Conservation (phyloP, 2,888 invertebrate species). For the Anarsia innoxiella region DNA sequence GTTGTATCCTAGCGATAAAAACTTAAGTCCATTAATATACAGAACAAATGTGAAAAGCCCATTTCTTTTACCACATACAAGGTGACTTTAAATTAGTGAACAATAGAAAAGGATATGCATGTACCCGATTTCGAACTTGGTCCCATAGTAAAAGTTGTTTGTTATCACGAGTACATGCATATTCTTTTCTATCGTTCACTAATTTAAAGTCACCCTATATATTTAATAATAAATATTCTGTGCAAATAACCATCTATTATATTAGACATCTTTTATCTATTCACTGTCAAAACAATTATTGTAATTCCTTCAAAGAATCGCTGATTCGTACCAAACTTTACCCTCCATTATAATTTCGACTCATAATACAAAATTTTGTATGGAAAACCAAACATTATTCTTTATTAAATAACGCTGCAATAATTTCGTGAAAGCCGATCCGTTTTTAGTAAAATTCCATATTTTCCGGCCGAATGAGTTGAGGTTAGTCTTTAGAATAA, state of each 20-base stretch:
- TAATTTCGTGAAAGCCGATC: conserved; percentile 36
- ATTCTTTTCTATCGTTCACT: too few relatives aligned
- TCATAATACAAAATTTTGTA: conserved; percentile 36
- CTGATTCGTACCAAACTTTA: conserved; percentile 16
- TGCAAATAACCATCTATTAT: neutral
- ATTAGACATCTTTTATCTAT: neutral
- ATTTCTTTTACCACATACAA: too few relatives aligned
- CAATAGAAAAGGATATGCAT: too few relatives aligned
- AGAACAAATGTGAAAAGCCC: too few relatives aligned
- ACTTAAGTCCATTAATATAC: too few relatives aligned
- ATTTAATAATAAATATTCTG: neutral
- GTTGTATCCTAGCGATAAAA: neutral
- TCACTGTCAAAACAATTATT: conserved; percentile 5
- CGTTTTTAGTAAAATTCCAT: conserved; percentile 49
- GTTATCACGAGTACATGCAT: too few relatives aligned
- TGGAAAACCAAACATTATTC: conserved; percentile 43
- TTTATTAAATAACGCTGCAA: conserved; percentile 34
- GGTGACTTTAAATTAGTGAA: too few relatives aligned
- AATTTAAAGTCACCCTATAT: too few relatives aligned
- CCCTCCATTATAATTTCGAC: conserved; percentile 31
- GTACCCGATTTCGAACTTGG: too few relatives aligned
- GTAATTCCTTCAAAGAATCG: conserved; percentile 2
- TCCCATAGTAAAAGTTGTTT: too few relatives aligned
- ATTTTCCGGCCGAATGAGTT: conserved; percentile 41
- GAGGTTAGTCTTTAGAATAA: too few relatives aligned